These are phyloP conservation scores for Poecilobothrus nobilitatus DNA, from an alignment of 2,888 invertebrate genomes.

Conservation along the genomic window DNA sequence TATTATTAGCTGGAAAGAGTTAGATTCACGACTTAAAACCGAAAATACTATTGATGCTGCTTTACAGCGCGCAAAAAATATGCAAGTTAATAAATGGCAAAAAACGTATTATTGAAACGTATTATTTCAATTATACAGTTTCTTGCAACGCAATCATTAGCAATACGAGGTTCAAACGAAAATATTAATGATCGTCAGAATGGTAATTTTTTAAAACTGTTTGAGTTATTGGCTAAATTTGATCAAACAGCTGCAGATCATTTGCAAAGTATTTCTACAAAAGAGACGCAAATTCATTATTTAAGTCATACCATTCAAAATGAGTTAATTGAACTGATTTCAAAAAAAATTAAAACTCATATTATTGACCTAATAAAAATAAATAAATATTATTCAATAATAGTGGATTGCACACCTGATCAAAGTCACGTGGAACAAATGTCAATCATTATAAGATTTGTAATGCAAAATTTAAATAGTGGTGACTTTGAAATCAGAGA, in stretches of 20 bases:
- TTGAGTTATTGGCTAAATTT: conserved; percentile 7
- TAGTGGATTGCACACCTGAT: conserved; percentile 10
- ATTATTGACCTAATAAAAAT: conserved; percentile 11
- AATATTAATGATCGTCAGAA: no score
- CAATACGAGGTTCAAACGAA: no score
- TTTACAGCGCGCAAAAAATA: no score
- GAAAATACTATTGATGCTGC: no score
- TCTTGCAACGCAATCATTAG: no score
- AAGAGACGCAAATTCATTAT: conserved; percentile 8
- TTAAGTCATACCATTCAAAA: conserved; percentile 8
- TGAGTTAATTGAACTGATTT: conserved; percentile 1
- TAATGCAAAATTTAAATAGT: background rate
- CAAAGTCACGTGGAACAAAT: conserved; percentile 9
- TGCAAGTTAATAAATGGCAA: no score
- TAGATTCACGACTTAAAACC: no score
- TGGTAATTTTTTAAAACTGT: no score
- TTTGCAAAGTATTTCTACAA: conserved; percentile 7
- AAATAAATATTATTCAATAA: conserved; percentile 8
- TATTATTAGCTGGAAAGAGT: no score
- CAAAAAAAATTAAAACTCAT: conserved; percentile 9
- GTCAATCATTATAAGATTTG: conserved; percentile 9
- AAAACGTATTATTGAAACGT: no score
- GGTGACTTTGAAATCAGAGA: conserved; percentile 8
- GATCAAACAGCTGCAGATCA: background rate
- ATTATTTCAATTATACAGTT: no score